These are phyloP conservation scores for Centropyge bicolor DNA, from an alignment of 2,797 vertebrate species.

Conservation along the genomic window DNA sequence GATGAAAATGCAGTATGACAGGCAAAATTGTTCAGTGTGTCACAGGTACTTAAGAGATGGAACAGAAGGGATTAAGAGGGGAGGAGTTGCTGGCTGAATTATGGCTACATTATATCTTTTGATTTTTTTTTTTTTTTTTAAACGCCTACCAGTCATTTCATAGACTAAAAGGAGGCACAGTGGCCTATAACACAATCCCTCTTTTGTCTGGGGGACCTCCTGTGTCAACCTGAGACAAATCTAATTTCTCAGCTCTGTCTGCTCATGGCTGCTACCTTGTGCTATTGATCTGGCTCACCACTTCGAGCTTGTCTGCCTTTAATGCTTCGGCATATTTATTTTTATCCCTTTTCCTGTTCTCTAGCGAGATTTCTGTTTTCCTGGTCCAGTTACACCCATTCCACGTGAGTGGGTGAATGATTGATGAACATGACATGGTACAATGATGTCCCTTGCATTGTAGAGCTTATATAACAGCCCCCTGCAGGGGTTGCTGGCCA, in stretches of 20 bases:
- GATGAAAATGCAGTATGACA: slow-evolving; percentile 76
- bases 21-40: slow-evolving; percentile 64
- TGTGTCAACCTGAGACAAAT: slow-evolving; percentile 67
- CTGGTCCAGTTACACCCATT: slow-evolving; percentile 43
- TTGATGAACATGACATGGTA: slow-evolving; percentile 52
- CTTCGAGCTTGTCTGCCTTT: slow-evolving; percentile 50
- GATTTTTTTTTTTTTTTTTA: not conserved
- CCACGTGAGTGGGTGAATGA: slow-evolving; percentile 64
- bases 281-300: slow-evolving; percentile 70
- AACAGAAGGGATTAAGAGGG: slow-evolving; percentile 17
- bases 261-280: slow-evolving; percentile 46
- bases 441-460: slow-evolving; percentile 38
- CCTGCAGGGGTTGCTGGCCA: slow-evolving; percentile 33
- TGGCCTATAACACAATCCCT: slow-evolving; percentile 32
- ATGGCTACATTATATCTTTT: slow-evolving; percentile 26
- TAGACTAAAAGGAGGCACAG: slow-evolving; percentile 14
- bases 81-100: slow-evolving; percentile 18
- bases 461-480: slow-evolving; percentile 52
- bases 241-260: slow-evolving; percentile 61
- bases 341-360: slow-evolving; percentile 47
- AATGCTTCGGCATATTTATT: slow-evolving; percentile 54
- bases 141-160: slow-evolving; percentile 18
- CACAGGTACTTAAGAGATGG: slow-evolving; percentile 64
- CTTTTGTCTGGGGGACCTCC: slow-evolving; percentile 39
- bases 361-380: slow-evolving; percentile 17